These are phyloP conservation scores for Lochmaea crataegi DNA, from an alignment of 2,888 invertebrate species.

Conservation along the genomic window DNA sequence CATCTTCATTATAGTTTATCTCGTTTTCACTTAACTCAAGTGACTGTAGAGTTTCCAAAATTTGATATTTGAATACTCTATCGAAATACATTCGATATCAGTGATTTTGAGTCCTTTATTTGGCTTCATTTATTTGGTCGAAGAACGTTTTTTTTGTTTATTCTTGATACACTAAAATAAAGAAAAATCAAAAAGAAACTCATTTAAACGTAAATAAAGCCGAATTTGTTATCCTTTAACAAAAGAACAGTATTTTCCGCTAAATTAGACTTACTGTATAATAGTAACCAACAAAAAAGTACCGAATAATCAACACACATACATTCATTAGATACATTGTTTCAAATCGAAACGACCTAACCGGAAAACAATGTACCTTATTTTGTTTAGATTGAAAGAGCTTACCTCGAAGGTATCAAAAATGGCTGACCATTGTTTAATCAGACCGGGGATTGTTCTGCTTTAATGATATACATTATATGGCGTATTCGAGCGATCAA, in stretches of 20 bases:
- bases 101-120: too few species aligned
- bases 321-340: slow-evolving; percentile 14
- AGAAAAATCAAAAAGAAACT: too few species aligned
- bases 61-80: too few species aligned
- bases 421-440: slow-evolving; percentile 38
- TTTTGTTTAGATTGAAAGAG: slow-evolving; percentile 2
- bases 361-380: slow-evolving; percentile 17
- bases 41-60: too few species aligned
- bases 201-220: background rate
- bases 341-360: background rate
- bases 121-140: too few species aligned
- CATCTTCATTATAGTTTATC: too few species aligned
- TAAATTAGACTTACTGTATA: background rate
- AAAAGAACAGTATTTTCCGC: background rate
- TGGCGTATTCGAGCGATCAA: slow-evolving; percentile 26
- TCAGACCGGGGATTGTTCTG: slow-evolving; percentile 30
- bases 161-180: too few species aligned
- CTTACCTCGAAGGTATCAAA: slow-evolving; percentile 23
- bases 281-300: background rate
- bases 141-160: too few species aligned
- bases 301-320: background rate
- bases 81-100: too few species aligned
- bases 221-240: background rate
- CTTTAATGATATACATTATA: slow-evolving; percentile 32
- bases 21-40: too few species aligned